A percentile compares a stretch with the other conserved stretches of the same genome.
Evolutionary conservation across 1,140 invertebrate species (phyloP).

Genomic region (Drosophila lowei): DNA sequence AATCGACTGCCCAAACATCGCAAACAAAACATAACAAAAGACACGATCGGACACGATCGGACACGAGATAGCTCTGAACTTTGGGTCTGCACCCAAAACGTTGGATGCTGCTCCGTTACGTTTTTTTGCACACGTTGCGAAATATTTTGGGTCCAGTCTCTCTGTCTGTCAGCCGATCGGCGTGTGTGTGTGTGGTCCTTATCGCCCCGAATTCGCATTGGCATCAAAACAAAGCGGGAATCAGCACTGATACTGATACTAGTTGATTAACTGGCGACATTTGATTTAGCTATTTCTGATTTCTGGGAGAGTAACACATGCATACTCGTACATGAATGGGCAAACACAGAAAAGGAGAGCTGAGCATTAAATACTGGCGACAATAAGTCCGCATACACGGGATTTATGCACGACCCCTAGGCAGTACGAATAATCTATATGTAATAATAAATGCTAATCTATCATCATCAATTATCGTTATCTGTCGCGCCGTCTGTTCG

Average conservation of each 20-base stretch:
- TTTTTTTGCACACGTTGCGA: slow-evolving; percentile 65
- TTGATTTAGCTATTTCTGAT: slow-evolving; percentile 21
- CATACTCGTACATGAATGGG: too few relatives aligned
- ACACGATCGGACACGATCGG: neutral
- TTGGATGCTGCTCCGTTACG: slow-evolving; percentile 19
- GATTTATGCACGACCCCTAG: slow-evolving; percentile 23
- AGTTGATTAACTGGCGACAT: slow-evolving; percentile 37
- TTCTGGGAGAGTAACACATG: too few relatives aligned
- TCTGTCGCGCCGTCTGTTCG: slow-evolving; percentile 32
- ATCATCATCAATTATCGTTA: slow-evolving; percentile 34
- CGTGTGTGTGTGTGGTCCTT: slow-evolving; percentile 59
- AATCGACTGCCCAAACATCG: too few relatives aligned
- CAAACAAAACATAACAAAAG: too few relatives aligned
- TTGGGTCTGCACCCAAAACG: slow-evolving; percentile 4
- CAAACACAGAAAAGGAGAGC: neutral
- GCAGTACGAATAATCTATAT: neutral
- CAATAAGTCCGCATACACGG: too few relatives aligned
- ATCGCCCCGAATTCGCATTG: slow-evolving; percentile 52
- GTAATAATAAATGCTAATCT: slow-evolving; percentile 27
- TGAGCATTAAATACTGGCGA: too few relatives aligned
- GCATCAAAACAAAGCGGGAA: slow-evolving; percentile 49
- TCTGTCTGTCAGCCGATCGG: neutral
- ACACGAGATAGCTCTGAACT: slow-evolving; percentile 5
- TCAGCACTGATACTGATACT: slow-evolving; percentile 4
- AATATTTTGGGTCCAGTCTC: slow-evolving; percentile 18